Evolutionary conservation across 2,113 vertebrate species (phyloP), one percentile per base, ranked within the genome.

Genomic region (Brachypteracias leptosomus): DNA sequence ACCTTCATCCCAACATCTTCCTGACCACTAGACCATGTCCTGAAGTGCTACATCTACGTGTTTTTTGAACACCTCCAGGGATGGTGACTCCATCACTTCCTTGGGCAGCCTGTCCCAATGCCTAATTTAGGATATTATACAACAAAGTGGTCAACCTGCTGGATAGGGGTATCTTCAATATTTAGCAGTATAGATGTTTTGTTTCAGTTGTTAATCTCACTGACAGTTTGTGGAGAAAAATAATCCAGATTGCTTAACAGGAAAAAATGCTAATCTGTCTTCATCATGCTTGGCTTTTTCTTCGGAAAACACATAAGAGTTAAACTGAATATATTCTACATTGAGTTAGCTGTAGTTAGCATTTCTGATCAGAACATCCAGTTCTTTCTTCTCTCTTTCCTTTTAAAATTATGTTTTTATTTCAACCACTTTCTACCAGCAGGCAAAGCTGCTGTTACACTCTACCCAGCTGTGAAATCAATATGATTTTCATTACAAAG

Each of bases 401-500:
- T 96, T 96, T 95, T 83, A 78, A 96, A 95, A 94, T 96, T 91
- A 93, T 88, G 91, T 94, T 97, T 96, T 96, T 95, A 96, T 97
- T 97, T 96, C 95, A 89, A 61, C 33, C 52, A 65, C 85, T 96
- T 95, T 93, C 76, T 90, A 97, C 52, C 96, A 95, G 95, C 96
- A 96, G 95, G 92, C 92, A 95, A 96, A 95, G 52, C 93, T 96
- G 90, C 95, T 95, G 93, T 93, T 96, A 96, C 92, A 97, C 90
- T 85, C 88, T 96, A 90, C 94, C 95, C 96, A 96, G 95, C 95
- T 97, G 95, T 97, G 95, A 97, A 96, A 96, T 96, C 95, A 95
- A 96, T 97, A 96, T 96, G 95, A 97, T 97, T 97, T 97, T 97
- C 96, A 96, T 97, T 97, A 95, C 93, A 97, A 95, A 95, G 96